Percentiles rank a stretch among this genome's conserved stretches.
These are phyloP conservation scores for Ctenoplectra terminalis DNA, from an alignment of 1,140 invertebrate genomes.

Conservation along the genomic window DNA sequence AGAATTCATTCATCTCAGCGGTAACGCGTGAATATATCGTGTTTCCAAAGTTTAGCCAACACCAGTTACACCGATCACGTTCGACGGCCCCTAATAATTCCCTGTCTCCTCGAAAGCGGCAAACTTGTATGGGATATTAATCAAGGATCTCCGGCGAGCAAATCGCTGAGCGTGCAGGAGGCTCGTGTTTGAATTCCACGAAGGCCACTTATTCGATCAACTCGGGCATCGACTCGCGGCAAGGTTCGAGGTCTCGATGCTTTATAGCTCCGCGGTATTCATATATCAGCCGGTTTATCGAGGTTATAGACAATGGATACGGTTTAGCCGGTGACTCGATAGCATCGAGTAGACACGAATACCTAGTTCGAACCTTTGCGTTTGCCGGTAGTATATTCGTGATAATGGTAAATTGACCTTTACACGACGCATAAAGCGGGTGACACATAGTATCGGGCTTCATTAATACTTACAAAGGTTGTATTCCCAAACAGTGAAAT, in stretches of 20 bases:
- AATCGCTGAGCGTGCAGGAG: constrained; percentile 21
- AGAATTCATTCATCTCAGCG: not conserved
- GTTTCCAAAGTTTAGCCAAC: not conserved
- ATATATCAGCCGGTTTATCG: constrained; percentile 23
- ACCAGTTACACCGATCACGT: not conserved
- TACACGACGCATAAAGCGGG: not conserved
- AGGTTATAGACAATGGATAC: constrained; percentile 22
- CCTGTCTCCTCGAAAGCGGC: not conserved
- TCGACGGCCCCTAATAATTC: constrained; percentile 15
- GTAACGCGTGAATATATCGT: not conserved
- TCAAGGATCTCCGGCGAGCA: constrained; percentile 20
- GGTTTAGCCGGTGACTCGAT: not conserved
- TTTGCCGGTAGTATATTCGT: not conserved
- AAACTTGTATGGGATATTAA: constrained; percentile 40
- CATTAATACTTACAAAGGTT: not conserved
- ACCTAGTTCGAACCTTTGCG: not conserved
- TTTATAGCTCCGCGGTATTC: constrained; percentile 1
- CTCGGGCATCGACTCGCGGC: constrained; percentile 48
- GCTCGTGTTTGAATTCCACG: constrained; percentile 30
- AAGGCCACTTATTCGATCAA: constrained; percentile 51
- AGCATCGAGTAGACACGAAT: not conserved
- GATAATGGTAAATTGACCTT: not conserved
- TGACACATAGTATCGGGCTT: not conserved
- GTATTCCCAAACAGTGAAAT: not conserved
- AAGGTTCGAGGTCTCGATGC: constrained; percentile 21